phyloP scores from a whole-genome alignment of 1,140 invertebrate genomes.

The Heliconius nattereri region DNA sequence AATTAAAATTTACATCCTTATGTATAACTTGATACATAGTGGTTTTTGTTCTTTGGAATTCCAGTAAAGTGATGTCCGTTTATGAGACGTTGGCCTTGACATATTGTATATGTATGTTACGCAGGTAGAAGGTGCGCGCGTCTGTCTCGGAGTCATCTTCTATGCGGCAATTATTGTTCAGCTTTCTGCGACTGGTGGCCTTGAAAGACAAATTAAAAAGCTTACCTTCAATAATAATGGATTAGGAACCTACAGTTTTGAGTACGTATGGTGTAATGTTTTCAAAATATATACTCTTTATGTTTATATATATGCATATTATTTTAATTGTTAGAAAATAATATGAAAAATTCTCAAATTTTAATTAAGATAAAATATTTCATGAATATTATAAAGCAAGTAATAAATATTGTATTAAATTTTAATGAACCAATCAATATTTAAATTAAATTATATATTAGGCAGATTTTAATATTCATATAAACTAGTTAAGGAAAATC shows the following conservation, averaged over 20 bases:
- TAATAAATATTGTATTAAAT: neutral
- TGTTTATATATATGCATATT: neutral
- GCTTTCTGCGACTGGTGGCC: constrained; percentile 38
- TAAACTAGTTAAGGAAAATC: neutral
- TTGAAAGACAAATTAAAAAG: constrained; percentile 56
- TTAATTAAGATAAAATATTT: neutral
- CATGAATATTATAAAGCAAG: neutral
- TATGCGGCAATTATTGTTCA: constrained; percentile 43
- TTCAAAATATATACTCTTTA: neutral
- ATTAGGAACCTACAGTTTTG: constrained; percentile 68
- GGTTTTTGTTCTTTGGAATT: constrained; percentile 41
- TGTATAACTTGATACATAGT: constrained; percentile 7
- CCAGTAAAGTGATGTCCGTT: constrained; percentile 40
- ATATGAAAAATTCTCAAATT: neutral
- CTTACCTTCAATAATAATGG: constrained; percentile 64
- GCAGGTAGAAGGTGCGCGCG: constrained; percentile 56
- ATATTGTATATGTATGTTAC: constrained; percentile 52
- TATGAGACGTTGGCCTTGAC: constrained; percentile 55
- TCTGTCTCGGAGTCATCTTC: constrained; percentile 44
- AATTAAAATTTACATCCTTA: constrained; percentile 29
- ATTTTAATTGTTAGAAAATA: neutral
- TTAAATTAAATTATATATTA: neutral
- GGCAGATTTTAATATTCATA: neutral
- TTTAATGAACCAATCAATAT: neutral
- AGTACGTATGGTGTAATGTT: constrained; percentile 57